Percentiles rank a stretch among this genome's conserved stretches.
phyloP scores from a whole-genome alignment of 2,888 invertebrate genomes.

The Cryptus viduatorius region DNA sequence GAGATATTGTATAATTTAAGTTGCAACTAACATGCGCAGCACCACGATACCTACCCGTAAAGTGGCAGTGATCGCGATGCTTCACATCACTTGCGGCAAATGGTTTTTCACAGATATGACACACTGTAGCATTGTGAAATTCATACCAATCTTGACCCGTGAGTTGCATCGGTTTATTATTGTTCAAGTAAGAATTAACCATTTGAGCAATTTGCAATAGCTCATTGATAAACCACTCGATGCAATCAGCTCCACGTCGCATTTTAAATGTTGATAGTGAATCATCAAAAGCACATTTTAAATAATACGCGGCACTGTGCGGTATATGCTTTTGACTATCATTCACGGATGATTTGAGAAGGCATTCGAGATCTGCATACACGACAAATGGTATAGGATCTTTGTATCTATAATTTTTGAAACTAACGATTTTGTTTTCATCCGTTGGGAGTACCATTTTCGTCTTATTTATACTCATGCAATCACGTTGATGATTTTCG shows the following conservation, averaged over 20 bases:
- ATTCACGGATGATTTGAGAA: conserved; percentile 37
- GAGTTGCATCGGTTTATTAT: conserved; percentile 46
- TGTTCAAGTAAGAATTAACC: conserved; percentile 21
- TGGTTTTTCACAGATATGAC: conserved; percentile 67
- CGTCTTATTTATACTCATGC: conserved; percentile 37
- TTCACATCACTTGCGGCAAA: conserved; percentile 52
- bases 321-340: conserved; percentile 57
- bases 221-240: conserved; percentile 62
- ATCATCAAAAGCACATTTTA: conserved; percentile 46
- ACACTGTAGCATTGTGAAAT: conserved; percentile 43
- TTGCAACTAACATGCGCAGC: conserved; percentile 72
- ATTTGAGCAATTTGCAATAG: conserved; percentile 32
- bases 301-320: conserved; percentile 49
- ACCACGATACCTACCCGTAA: conserved; percentile 67
- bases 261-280: conserved; percentile 53
- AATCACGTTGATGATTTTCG: conserved; percentile 51
- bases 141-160: conserved; percentile 35
- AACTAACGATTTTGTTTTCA: too few relatives aligned
- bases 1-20: conserved; percentile 68
- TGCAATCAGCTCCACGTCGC: conserved; percentile 52
- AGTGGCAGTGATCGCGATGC: conserved; percentile 67
- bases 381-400: too few relatives aligned
- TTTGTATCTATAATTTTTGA: too few relatives aligned
- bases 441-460: conserved; percentile 52
- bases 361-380: too few relatives aligned